Evolutionary conservation across 2,797 vertebrate genomes (phyloP).

Genomic region (Gymnothorax javanicus): DNA sequence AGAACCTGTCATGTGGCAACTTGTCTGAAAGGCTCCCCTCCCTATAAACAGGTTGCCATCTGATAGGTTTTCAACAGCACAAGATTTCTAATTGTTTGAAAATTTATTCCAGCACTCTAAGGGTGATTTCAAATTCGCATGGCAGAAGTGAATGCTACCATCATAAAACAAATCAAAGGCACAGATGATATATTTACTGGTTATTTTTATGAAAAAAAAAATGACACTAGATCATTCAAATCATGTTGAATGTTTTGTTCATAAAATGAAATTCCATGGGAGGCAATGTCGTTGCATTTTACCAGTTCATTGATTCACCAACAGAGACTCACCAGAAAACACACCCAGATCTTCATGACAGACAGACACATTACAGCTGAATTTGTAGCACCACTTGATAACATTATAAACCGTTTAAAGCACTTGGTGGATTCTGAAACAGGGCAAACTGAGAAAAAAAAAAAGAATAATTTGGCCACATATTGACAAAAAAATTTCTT

Average conservation of each 20-base stretch:
- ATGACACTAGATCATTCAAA: background rate
- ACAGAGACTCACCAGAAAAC: background rate
- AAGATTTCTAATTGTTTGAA: too few species aligned
- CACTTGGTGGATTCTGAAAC: background rate
- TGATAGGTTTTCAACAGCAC: too few species aligned
- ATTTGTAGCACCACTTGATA: background rate
- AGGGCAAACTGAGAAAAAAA: background rate
- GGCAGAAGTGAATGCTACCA: too few species aligned
- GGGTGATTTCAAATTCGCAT: too few species aligned
- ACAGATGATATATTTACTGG: too few species aligned
- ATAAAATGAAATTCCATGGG: background rate
- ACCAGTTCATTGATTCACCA: background rate
- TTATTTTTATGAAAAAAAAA: too few species aligned
- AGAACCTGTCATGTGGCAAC: too few species aligned
- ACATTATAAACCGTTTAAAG: background rate
- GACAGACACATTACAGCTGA: background rate
- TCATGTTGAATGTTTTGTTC: background rate
- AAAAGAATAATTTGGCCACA: background rate
- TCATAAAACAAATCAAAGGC: too few species aligned
- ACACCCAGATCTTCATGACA: background rate
- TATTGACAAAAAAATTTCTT: too few species aligned
- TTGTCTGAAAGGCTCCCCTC: too few species aligned
- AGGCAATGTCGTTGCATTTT: background rate
- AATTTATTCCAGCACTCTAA: too few species aligned
- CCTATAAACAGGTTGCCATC: too few species aligned